Conservation (phyloP, 2,113 vertebrate genomes). For the Rhodinocichla rosea region DNA sequence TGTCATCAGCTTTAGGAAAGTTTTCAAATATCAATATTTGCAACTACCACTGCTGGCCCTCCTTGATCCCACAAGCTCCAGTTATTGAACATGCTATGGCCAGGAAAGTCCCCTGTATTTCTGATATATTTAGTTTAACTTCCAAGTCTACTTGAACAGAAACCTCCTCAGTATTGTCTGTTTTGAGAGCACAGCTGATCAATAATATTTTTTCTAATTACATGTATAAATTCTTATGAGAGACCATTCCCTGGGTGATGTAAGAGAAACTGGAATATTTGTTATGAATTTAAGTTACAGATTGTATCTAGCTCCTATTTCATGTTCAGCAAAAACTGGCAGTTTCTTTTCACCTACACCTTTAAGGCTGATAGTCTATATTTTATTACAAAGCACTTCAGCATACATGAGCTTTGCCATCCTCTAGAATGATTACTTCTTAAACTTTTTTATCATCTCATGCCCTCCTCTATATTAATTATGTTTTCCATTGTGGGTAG, state of each 20-base stretch:
- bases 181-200: not conserved
- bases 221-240: not conserved
- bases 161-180: not conserved
- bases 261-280: not conserved
- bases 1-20: not conserved
- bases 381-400: not conserved
- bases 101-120: not conserved
- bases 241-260: not conserved
- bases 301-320: not conserved
- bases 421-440: not conserved
- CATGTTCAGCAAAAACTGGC: not conserved
- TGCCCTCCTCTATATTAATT: not conserved
- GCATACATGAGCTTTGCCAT: not conserved
- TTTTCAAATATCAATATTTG: not conserved
- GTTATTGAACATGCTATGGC: not conserved
- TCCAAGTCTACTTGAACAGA: not conserved
- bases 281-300: not conserved
- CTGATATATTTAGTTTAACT: not conserved
- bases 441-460: not conserved
- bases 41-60: not conserved
- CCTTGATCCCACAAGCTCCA: not conserved
- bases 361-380: not conserved
- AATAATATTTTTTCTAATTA: not conserved
- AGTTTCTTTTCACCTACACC: not conserved
- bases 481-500: not conserved